Evolutionary conservation across 1,140 invertebrate genomes (phyloP).

Genomic region (Steinernema feltiae): DNA sequence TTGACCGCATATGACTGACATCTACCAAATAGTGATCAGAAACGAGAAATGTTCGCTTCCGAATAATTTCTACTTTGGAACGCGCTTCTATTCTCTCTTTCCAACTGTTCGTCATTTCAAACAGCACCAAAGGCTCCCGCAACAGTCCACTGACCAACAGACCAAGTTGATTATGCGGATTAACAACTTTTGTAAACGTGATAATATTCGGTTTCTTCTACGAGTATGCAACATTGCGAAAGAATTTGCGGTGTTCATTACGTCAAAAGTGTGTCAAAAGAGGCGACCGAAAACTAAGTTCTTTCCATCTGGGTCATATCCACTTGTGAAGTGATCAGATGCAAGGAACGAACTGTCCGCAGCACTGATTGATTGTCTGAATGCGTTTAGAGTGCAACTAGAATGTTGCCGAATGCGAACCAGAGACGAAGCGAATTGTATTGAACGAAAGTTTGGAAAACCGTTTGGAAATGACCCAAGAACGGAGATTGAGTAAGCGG

Average conservation of each 20-base stretch:
- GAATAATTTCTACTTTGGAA: too few species aligned
- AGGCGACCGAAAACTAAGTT: not conserved
- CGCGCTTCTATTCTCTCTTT: too few species aligned
- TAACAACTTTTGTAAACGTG: too few species aligned
- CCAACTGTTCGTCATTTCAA: too few species aligned
- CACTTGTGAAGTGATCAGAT: not conserved
- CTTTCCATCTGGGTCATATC: not conserved
- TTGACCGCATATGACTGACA: too few species aligned
- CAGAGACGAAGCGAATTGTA: slow-evolving; percentile 48
- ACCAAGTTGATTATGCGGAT: too few species aligned
- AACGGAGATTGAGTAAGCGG: slow-evolving; percentile 46
- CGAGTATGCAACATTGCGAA: not conserved
- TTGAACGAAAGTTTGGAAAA: slow-evolving; percentile 44
- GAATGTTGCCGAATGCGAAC: slow-evolving; percentile 50
- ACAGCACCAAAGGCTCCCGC: too few species aligned
- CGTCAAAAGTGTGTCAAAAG: slow-evolving; percentile 6
- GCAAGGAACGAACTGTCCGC: not conserved
- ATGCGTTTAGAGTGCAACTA: slow-evolving; percentile 53
- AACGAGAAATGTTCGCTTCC: not conserved
- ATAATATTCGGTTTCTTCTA: not conserved
- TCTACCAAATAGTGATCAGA: too few species aligned
- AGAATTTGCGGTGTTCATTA: not conserved
- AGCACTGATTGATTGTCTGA: not conserved
- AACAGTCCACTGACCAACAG: too few species aligned
- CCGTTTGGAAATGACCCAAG: slow-evolving; percentile 46